Base-by-base conservation (phyloP, 2,888 invertebrate genomes). In the Leptopilina drosophilae region DNA sequence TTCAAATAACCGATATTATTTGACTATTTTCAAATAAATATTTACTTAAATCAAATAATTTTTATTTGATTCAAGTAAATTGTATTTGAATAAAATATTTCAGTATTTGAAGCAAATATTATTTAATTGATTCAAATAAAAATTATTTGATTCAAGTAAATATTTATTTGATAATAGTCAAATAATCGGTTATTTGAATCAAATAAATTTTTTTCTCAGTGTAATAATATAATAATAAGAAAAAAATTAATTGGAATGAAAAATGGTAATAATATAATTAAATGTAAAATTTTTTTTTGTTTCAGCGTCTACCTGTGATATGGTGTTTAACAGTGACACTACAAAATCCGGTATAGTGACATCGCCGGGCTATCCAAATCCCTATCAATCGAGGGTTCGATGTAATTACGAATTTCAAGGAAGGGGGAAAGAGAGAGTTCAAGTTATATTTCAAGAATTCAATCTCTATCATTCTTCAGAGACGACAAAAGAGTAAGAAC, bases 341-440 rank as follows among this genome's bases (percentile, higher is more conserved):
- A 94, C 94, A 79, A 97, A 96, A 92, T 96, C 96, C 85, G 98
- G 98, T 49, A 95, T 95, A 49, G 95, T 98, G 86, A 95, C 95
- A 67, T 97, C 97, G 77, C 97, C 97, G 26, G 95, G 96, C 89
- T 97, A 96, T 91, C 97, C 96, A n/a, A 94, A 95, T 80, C 94
- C 95, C 73, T 98, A 97, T 92, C 96, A 97, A 73, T 92, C 95
- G 42, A 95, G 95, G 88, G 95, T 96, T 78, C 95, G 95, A 87
- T 98, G 98, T 92, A 95, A 96, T 88, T 98, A 97, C 92, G 97
- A 98, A 90, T 98, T 98, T 92, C 95, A 96, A 89, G 98, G 98
- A 65, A 93, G 95, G 84, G 96, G 96, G 77, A 95, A 95, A 86
- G 97, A 98, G 92, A 93, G 97, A 88, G 95, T 98, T 85, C 96